Evolutionary conservation across 1,140 invertebrate species (phyloP), one percentile per base, ranked within the genome.

Genomic region (Pseudomyrmex flavicornis): DNA sequence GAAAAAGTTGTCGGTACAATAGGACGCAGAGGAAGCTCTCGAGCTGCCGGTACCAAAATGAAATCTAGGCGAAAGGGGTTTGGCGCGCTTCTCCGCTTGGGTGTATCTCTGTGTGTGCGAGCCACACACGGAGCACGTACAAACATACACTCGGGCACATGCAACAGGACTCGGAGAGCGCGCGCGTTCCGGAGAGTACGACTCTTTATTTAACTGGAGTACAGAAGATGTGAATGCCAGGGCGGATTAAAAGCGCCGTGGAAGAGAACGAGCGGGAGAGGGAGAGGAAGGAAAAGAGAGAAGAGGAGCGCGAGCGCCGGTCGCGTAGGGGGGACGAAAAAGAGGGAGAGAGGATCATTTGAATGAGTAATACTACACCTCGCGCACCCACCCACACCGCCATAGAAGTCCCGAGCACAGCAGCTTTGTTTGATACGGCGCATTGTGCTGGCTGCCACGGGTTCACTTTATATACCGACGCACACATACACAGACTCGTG

Each of bases 361-460:
- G 94, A 94, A 94, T 94, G 93, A 94, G 94, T 94, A 94, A 94
- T 94, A 94, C 93, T 94, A 94, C 93, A 94, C 94, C 93, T 93
- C 92, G 90, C 90, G 91, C 91, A 93, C 90, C 93, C 93, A 94
- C 94, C 93, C 91, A 93, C 94, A 92, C 92, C 90, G 86, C 66
- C 85, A 90, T 90, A 87, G 74, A 89, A 91, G 90, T 91, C 91
- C 91, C 89, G 85, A 84, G 82, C 85, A 88, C 83, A 90, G 88
- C 83, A 94, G 93, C 94, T 94, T 94, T 94, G 93, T 94, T 94
- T 93, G 92, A 94, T 94, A 92, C 89, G 89, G 85, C 84, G 91
- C 91, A 94, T 94, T 94, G 93, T 94, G 89, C 90, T 90, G 84
- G 70, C 91, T 92, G 90, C 92, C 92, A 93, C 93, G 92, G 92